These are phyloP conservation scores for Euthynnus affinis DNA, from an alignment of 2,797 vertebrate genomes.

Conservation along the genomic window DNA sequence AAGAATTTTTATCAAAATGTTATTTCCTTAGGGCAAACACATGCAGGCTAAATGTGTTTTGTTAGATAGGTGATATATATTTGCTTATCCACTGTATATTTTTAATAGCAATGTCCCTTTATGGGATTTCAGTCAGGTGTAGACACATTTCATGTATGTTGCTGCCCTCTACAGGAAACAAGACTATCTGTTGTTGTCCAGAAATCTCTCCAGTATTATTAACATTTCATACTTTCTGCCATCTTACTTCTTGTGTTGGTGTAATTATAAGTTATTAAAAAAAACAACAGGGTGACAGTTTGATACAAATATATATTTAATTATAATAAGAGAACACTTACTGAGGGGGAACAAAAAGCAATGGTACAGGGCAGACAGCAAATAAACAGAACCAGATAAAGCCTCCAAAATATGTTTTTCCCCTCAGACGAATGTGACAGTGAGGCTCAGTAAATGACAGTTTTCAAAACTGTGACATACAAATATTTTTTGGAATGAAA, in stretches of 20 bases:
- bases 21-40: not conserved
- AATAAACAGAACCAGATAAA: not conserved
- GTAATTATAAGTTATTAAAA: not conserved
- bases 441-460: not conserved
- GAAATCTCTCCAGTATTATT: not conserved
- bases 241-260: not conserved
- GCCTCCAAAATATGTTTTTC: not conserved
- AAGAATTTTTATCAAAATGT: not conserved
- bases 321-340: constrained; percentile 6
- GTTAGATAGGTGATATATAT: too few relatives aligned
- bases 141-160: constrained; percentile 30
- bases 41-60: not conserved
- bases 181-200: not conserved
- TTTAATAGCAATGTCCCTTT: not conserved
- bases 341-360: not conserved
- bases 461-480: not conserved
- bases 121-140: not conserved
- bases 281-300: not conserved
- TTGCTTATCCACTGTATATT: not conserved
- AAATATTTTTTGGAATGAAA: constrained; percentile 7
- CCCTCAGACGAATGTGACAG: too few relatives aligned
- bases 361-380: not conserved
- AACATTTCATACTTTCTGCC: not conserved
- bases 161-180: constrained; percentile 71
- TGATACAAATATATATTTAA: constrained; percentile 57